Evolutionary conservation across 2,888 invertebrate genomes (phyloP).

Genomic region (Cephus pulcher): DNA sequence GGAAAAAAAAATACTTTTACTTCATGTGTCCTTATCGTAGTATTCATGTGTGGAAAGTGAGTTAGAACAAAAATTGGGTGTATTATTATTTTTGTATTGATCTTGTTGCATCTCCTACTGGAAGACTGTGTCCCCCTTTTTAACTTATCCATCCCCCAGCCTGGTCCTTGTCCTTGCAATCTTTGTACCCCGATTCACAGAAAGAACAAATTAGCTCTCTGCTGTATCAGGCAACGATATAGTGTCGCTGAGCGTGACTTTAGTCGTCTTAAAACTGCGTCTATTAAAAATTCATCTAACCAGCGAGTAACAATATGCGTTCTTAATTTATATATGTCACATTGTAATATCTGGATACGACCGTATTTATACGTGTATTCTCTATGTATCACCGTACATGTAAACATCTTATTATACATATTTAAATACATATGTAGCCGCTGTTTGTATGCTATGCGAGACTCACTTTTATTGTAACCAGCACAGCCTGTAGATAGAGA

Average conservation of each 20-base stretch:
- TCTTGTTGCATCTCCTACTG: neutral
- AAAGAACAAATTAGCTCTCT: neutral
- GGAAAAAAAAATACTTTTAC: neutral
- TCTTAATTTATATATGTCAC: neutral
- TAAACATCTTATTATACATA: conserved; percentile 1
- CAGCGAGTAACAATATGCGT: neutral
- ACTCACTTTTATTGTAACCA: conserved; percentile 11
- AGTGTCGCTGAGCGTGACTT: neutral
- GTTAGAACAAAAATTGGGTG: neutral
- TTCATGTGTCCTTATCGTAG: neutral
- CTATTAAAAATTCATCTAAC: neutral
- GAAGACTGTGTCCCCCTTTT: neutral
- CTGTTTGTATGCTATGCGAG: neutral
- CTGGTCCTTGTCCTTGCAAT: neutral
- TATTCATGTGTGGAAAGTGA: neutral
- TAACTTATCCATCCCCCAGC: neutral
- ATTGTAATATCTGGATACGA: neutral
- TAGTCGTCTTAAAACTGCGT: neutral
- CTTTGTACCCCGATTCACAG: neutral
- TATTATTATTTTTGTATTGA: neutral
- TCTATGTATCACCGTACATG: neutral
- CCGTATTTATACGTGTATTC: neutral
- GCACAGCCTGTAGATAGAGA: neutral
- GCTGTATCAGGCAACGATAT: neutral
- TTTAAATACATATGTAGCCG: neutral